Evolutionary conservation across 2,888 invertebrate species (phyloP).

Genomic region (Molorchus minor): DNA sequence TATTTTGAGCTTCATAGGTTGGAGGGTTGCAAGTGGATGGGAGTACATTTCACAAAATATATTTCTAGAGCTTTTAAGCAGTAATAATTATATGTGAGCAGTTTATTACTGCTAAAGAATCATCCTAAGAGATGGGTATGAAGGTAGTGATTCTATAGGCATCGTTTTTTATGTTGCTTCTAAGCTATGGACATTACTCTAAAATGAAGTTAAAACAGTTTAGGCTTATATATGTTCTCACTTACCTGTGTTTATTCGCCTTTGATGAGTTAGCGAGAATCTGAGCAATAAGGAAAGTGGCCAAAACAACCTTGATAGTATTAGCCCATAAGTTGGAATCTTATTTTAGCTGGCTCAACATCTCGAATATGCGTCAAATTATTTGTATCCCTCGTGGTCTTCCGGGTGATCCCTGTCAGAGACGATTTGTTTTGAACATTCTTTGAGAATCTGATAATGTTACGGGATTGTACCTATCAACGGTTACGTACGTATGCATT

Average conservation of each 20-base stretch:
- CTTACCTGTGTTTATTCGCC: slow-evolving; percentile 29
- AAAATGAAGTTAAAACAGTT: background rate
- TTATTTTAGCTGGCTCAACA: background rate
- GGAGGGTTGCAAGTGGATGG: no score
- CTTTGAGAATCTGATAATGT: slow-evolving; percentile 6
- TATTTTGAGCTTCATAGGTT: no score
- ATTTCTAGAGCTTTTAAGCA: background rate
- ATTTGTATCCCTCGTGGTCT: background rate
- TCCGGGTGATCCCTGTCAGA: no score
- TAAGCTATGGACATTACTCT: background rate
- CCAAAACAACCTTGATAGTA: slow-evolving; percentile 26
- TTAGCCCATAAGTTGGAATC: slow-evolving; percentile 26
- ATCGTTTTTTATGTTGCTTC: no score
- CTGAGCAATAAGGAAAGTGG: slow-evolving; percentile 31
- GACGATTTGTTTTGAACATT: no score
- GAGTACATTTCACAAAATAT: background rate
- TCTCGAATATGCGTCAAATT: background rate
- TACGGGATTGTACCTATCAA: slow-evolving; percentile 2
- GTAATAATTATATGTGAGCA: background rate
- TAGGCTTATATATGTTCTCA: background rate
- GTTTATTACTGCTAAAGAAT: background rate
- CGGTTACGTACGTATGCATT: background rate
- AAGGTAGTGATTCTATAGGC: background rate
- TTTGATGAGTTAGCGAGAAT: slow-evolving; percentile 32
- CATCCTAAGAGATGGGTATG: background rate